phyloP scores from a whole-genome alignment of 2,888 invertebrate genomes.

The Eupeodes luniger region DNA sequence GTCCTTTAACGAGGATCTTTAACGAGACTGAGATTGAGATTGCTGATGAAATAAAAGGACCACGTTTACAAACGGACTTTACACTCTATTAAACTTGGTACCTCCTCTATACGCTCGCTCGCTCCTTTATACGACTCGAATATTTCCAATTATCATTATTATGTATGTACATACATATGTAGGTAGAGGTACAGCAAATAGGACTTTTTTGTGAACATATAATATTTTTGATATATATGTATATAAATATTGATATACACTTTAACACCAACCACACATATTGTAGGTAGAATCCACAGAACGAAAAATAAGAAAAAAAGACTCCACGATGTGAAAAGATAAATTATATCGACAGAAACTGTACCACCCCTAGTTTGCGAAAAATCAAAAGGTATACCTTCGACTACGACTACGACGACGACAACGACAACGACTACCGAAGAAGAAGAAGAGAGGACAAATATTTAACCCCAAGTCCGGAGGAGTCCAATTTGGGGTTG shows the following conservation, averaged over 20 bases:
- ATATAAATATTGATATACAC: slow-evolving; percentile 26
- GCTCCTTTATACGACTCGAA: background rate
- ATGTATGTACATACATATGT: background rate
- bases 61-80: slow-evolving; percentile 60
- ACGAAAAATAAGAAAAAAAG: background rate
- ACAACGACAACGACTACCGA: background rate
- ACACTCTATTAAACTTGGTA: slow-evolving; percentile 45
- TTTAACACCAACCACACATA: slow-evolving; percentile 48
- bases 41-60: background rate
- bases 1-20: slow-evolving; percentile 8
- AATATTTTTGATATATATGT: background rate
- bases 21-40: background rate
- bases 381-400: slow-evolving; percentile 43
- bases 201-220: slow-evolving; percentile 13
- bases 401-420: slow-evolving; percentile 26
- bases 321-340: slow-evolving; percentile 57
- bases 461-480: slow-evolving; percentile 40
- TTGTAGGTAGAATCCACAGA: background rate
- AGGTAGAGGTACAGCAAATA: slow-evolving; percentile 41
- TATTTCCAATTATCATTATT: slow-evolving; percentile 44
- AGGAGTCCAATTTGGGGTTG: slow-evolving; percentile 31
- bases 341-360: slow-evolving; percentile 54
- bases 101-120: background rate
- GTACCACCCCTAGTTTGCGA: slow-evolving; percentile 43
- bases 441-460: slow-evolving; percentile 1